phyloP scores from a whole-genome alignment of 2,113 vertebrate species.

The Tyrannus savana region DNA sequence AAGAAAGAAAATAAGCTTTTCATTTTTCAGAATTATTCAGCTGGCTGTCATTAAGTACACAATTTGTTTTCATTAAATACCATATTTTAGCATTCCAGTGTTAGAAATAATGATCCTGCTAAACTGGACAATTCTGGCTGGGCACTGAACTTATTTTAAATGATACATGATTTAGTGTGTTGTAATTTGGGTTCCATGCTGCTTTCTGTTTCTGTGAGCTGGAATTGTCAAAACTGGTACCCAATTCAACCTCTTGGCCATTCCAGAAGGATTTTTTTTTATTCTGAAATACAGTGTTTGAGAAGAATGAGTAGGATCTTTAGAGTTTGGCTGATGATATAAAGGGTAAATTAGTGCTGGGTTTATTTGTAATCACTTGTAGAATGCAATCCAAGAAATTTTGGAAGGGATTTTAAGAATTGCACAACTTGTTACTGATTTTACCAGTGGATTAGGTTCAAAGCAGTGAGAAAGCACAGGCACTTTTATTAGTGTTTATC shows the following conservation, averaged over 20 bases:
- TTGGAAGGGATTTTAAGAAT: neutral
- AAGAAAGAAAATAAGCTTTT: neutral
- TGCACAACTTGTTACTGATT: neutral
- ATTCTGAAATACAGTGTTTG: neutral
- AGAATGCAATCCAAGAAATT: neutral
- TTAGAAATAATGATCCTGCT: neutral
- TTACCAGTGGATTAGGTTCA: neutral
- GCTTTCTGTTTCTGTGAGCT: neutral
- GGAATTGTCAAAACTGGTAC: neutral
- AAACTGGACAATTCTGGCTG: neutral
- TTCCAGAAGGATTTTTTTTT: neutral
- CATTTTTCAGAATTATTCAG: neutral
- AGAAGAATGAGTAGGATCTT: neutral
- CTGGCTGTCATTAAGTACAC: neutral
- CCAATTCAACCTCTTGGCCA: neutral
- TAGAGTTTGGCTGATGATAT: neutral
- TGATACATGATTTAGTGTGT: neutral
- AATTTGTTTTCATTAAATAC: neutral
- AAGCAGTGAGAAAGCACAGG: neutral
- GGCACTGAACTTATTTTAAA: neutral
- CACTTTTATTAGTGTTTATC: conserved; percentile 1
- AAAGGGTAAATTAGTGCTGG: neutral
- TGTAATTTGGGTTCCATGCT: neutral
- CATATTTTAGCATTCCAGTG: neutral
- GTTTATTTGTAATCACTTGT: neutral